Percentiles rank a stretch among this genome's conserved stretches.
These are phyloP conservation scores for Sicus ferrugineus DNA, from an alignment of 2,888 invertebrate species.

Conservation along the genomic window DNA sequence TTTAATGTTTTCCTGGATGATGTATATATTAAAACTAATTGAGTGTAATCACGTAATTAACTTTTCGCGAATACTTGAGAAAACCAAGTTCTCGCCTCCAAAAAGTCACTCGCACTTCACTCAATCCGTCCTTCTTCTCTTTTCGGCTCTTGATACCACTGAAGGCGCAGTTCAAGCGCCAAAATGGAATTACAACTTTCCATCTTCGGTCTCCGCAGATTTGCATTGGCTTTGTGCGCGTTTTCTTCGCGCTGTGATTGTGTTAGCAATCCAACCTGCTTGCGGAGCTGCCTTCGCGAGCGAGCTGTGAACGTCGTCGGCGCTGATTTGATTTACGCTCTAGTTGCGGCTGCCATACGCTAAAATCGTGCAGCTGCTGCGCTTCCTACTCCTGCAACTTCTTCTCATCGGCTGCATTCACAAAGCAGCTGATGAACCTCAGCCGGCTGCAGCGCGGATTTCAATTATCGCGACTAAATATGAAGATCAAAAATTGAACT, in stretches of 20 bases:
- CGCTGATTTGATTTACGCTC: slow-evolving; percentile 58
- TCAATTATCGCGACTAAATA: too few species aligned
- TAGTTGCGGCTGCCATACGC: slow-evolving; percentile 60
- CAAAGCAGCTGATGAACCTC: neutral
- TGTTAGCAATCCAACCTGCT: neutral
- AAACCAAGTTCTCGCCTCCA: too few species aligned
- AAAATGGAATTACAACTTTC: neutral
- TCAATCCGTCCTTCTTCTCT: too few species aligned
- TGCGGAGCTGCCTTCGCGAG: neutral
- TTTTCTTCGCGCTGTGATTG: neutral
- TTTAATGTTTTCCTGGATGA: too few species aligned
- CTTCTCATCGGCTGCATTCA: slow-evolving; percentile 56
- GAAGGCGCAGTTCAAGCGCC: neutral
- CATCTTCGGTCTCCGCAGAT: neutral
- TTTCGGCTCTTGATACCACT: neutral
- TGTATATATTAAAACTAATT: too few species aligned
- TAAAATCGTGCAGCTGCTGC: slow-evolving; percentile 23
- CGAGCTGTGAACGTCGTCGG: neutral
- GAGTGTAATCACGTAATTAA: too few species aligned
- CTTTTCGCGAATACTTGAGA: too few species aligned
- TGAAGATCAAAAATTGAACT: too few species aligned
- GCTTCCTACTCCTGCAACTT: slow-evolving; percentile 52
- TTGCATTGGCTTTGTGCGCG: slow-evolving; percentile 5
- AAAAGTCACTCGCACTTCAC: too few species aligned
- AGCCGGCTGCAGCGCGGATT: neutral